phyloP scores from a whole-genome alignment of 2,113 vertebrate species.

The Progne subis region DNA sequence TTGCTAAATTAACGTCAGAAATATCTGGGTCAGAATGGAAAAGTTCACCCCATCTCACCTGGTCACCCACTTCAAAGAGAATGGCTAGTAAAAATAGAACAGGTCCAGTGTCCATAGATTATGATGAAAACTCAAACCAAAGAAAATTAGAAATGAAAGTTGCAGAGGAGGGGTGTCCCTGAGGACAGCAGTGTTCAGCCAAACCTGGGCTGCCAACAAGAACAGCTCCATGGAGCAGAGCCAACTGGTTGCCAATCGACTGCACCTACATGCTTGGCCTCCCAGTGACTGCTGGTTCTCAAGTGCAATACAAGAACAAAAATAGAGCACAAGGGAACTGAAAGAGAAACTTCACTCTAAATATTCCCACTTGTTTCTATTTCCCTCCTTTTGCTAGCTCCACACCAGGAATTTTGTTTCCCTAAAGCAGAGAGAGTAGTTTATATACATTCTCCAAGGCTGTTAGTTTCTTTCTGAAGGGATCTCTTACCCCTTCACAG shows the following conservation, averaged over 20 bases:
- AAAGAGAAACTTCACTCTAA: constrained; percentile 55
- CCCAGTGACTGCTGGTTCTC: neutral
- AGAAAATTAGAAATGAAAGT: neutral
- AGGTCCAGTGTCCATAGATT: neutral
- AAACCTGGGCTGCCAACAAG: neutral
- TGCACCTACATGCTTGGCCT: neutral
- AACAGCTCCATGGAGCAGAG: neutral
- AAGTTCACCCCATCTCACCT: neutral
- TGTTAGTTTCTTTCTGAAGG: neutral
- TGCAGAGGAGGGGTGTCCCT: neutral
- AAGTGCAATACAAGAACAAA: neutral
- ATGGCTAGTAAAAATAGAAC: neutral
- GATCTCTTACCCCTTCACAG: neutral
- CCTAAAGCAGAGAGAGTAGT: neutral
- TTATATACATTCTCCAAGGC: neutral
- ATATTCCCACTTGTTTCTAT: constrained; percentile 50
- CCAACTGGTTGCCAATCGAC: accelerated
- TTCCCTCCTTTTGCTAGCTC: neutral
- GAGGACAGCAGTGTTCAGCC: neutral
- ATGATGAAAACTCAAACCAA: neutral
- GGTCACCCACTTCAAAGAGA: neutral
- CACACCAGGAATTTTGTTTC: neutral
- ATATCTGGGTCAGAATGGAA: neutral
- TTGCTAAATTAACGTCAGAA: neutral
- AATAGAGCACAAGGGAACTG: constrained; percentile 37